Base-by-base conservation (phyloP, 2,113 vertebrate species). In the Hippocampus barbouri region DNA sequence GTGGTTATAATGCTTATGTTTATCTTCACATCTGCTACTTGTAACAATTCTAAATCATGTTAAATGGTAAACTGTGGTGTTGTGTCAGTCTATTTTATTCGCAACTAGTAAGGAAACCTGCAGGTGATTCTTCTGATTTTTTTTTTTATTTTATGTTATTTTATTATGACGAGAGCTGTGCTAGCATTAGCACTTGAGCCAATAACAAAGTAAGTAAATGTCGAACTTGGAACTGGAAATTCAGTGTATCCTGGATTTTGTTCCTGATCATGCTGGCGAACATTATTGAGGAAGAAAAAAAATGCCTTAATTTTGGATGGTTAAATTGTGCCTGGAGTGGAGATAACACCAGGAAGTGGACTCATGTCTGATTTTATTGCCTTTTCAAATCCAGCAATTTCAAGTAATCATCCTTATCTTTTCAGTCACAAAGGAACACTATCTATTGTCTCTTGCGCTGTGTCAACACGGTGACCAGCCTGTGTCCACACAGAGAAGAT, bases 381-480 rank as follows among this genome's bases (percentile, higher is more conserved):
- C 27, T 66, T 66, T 49, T 41, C n/a, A 66, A 23, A 47, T 47
- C 9, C 43, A 18, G 14, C 14, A n/a, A 66, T 45, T 27, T 45
- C 43, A 16, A 20, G 7, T 66, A 7, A 10, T 16, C 25, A 43
- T 14, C 30, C 10, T 21, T 41, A 45, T 43, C 4, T 27, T 78
- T 60, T 11, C 86, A 94, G 93, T 38, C 87, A 53, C 92, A 93
- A 79, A 87, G 79, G 60, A 84, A 90, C 79, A 93, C 91, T 27
- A 82, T 94, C 59, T 90, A 73, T 60, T 93, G 93, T 78, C 79
- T 94, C 47, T 81, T 94, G 78, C 85, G 83, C 72, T 93, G 91
- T 72, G 85, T 93, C 79, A 88, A 88, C 60, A 90, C 88, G 14
- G 88, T 94, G 72, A 89, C 87, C 70, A 73, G 84, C 49, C 69